These are phyloP conservation scores for Pogonophryne albipinna DNA, from an alignment of 2,797 vertebrate genomes.

Conservation along the genomic window DNA sequence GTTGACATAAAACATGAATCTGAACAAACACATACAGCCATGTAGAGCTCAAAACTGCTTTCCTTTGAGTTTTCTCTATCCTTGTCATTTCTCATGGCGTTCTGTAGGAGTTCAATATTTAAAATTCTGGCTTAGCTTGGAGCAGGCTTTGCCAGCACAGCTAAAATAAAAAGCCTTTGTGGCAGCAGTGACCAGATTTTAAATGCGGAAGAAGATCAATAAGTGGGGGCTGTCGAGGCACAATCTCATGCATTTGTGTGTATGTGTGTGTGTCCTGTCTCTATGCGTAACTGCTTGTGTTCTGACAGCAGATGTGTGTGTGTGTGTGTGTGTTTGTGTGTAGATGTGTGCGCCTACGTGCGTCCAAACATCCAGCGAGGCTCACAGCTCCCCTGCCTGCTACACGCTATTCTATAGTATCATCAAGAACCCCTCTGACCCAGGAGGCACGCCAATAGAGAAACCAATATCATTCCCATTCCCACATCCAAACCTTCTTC, in stretches of 20 bases:
- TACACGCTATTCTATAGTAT: slow-evolving; percentile 89
- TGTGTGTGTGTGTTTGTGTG: slow-evolving; percentile 55
- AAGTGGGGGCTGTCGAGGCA: slow-evolving; percentile 83
- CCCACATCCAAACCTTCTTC: slow-evolving; percentile 65
- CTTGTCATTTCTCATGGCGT: slow-evolving; percentile 85
- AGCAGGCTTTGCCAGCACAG: slow-evolving; percentile 87
- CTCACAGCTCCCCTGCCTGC: slow-evolving; percentile 77
- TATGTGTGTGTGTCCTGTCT: slow-evolving; percentile 55
- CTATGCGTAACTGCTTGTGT: slow-evolving; percentile 67
- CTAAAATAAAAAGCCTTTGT: slow-evolving; percentile 93
- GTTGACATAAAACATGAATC: slow-evolving; percentile 63
- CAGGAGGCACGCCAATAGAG: slow-evolving; percentile 85
- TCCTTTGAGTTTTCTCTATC: slow-evolving; percentile 56
- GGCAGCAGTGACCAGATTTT: slow-evolving; percentile 94
- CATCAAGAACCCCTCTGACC: slow-evolving; percentile 91
- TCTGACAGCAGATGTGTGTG: slow-evolving; percentile 74
- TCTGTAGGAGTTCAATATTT: slow-evolving; percentile 92
- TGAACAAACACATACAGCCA: slow-evolving; percentile 52
- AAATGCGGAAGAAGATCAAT: slow-evolving; percentile 96
- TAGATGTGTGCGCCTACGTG: slow-evolving; percentile 47
- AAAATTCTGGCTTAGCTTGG: slow-evolving; percentile 85
- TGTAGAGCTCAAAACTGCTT: slow-evolving; percentile 57
- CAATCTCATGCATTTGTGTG: slow-evolving; percentile 83
- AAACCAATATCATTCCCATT: slow-evolving; percentile 87
- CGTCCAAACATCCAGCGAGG: slow-evolving; percentile 58